These are phyloP conservation scores for Platyrinchus mystaceus DNA, from an alignment of 2,797 vertebrate species.

Conservation along the genomic window DNA sequence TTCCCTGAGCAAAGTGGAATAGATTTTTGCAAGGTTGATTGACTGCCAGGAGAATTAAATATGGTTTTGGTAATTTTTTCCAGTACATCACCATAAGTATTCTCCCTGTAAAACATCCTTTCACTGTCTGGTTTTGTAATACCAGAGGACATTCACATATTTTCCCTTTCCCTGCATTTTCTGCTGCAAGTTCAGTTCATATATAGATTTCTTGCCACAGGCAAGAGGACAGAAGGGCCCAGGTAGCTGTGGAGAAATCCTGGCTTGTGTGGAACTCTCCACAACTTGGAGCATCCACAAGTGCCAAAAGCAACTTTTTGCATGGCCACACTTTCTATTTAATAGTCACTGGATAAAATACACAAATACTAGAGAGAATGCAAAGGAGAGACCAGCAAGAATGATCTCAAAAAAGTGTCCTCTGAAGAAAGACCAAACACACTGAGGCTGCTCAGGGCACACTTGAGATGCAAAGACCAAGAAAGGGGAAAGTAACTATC, in stretches of 20 bases:
- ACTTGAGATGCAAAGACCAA: background rate
- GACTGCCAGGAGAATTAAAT: background rate
- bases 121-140: slow-evolving; percentile 1
- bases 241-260: slow-evolving; percentile 31
- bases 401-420: background rate
- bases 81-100: background rate
- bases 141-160: background rate
- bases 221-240: background rate
- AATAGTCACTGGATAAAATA: background rate
- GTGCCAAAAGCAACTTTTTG: background rate
- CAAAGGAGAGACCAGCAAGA: background rate
- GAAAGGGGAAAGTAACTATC: background rate
- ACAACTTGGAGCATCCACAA: background rate
- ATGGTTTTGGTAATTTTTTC: background rate
- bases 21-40: background rate
- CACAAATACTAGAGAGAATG: background rate
- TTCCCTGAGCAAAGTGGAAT: background rate
- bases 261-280: background rate
- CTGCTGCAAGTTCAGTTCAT: background rate
- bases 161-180: background rate
- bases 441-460: background rate
- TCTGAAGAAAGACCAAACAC: background rate
- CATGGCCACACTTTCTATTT: background rate
- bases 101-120: background rate
- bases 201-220: background rate